These are phyloP conservation scores for Smutsia gigantea DNA, from an alignment of 2,797 vertebrate genomes.

Conservation along the genomic window DNA sequence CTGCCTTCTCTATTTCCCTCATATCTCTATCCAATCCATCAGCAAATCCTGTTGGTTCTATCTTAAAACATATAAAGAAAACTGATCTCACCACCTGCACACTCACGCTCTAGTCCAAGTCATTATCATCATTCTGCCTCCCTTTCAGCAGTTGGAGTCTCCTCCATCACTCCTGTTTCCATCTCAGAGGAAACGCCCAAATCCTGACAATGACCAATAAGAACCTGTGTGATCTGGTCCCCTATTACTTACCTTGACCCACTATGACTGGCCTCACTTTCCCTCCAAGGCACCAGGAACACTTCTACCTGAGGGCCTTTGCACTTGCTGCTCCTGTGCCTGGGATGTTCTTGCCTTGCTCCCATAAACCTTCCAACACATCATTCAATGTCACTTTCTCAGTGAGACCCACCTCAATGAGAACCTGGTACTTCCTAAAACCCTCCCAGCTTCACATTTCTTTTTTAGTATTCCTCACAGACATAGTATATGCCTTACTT, in stretches of 20 bases:
- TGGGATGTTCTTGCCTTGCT: background rate
- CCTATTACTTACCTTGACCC: background rate
- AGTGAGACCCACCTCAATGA: background rate
- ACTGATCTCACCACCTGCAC: background rate
- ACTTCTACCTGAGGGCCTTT: background rate
- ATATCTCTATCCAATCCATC: background rate
- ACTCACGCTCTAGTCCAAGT: background rate
- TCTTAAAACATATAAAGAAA: background rate
- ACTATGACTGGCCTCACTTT: background rate
- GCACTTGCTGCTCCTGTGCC: background rate
- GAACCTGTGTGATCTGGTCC: background rate
- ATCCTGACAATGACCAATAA: background rate
- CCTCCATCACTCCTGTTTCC: background rate
- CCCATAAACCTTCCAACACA: background rate
- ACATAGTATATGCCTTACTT: background rate
- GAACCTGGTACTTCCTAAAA: background rate
- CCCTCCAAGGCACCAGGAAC: background rate
- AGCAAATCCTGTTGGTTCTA: background rate
- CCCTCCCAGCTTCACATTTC: background rate
- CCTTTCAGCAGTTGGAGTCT: background rate
- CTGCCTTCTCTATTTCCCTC: background rate
- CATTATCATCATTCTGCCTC: background rate
- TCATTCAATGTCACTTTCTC: background rate
- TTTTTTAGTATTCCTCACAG: background rate
- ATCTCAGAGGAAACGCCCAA: conserved; percentile 21